phyloP scores from a whole-genome alignment of 2,797 vertebrate species.

The Oreochromis grahami region DNA sequence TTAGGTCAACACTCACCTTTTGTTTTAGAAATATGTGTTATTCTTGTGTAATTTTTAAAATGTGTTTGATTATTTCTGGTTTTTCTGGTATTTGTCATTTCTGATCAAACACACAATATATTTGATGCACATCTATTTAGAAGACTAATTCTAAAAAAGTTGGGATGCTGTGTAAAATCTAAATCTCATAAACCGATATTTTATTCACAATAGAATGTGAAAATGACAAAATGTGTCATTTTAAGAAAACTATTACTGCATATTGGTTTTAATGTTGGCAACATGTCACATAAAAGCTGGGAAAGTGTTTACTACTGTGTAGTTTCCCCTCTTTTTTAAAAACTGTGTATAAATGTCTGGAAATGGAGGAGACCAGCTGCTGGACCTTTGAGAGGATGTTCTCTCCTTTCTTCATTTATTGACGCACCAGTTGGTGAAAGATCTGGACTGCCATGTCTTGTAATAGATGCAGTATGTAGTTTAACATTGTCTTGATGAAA shows the following conservation, averaged over 20 bases:
- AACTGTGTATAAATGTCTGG: neutral
- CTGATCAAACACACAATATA: neutral
- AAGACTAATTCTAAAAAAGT: neutral
- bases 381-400: neutral
- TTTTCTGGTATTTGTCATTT: neutral
- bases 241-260: neutral
- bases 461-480: neutral
- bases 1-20: neutral
- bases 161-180: neutral
- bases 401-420: neutral
- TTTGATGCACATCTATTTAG: neutral
- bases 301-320: neutral
- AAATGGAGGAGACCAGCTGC: neutral
- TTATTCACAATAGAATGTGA: neutral
- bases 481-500: neutral
- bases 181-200: neutral
- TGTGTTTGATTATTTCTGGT: neutral
- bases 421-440: fast-evolving
- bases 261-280: neutral
- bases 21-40: neutral
- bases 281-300: neutral
- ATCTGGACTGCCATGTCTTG: neutral
- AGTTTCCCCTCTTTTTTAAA: neutral
- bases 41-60: neutral
- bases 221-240: neutral